phyloP scores from a whole-genome alignment of 1,140 invertebrate species.

The Himalopsyche phryganea region DNA sequence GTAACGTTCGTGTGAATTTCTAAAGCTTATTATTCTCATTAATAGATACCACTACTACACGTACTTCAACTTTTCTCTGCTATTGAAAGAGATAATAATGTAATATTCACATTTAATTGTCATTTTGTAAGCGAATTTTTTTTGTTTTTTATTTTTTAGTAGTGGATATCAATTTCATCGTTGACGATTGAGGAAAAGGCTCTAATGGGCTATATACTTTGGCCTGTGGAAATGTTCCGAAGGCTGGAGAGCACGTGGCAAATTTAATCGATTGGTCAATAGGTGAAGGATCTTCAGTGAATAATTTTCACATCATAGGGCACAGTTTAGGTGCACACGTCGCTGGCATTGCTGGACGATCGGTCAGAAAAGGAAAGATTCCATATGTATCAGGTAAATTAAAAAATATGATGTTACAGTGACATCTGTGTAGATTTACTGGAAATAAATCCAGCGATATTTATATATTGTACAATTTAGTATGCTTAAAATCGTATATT shows the following conservation, averaged over 20 bases:
- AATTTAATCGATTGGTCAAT: slow-evolving; percentile 54
- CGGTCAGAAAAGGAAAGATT: slow-evolving; percentile 25
- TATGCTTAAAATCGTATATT: slow-evolving; percentile 38
- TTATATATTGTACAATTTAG: no score
- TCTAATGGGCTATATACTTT: slow-evolving; percentile 47
- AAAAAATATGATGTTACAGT: no score
- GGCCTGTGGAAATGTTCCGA: slow-evolving; percentile 50
- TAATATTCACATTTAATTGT: slow-evolving; percentile 4
- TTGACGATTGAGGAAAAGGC: slow-evolving; percentile 52
- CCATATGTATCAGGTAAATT: slow-evolving; percentile 36
- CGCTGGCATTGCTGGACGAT: slow-evolving; percentile 24
- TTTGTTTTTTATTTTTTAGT: slow-evolving; percentile 40
- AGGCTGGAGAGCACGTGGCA: slow-evolving; percentile 51
- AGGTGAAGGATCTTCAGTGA: background rate
- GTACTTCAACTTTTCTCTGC: no score
- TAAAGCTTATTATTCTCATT: background rate
- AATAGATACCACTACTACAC: no score
- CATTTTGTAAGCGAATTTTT: slow-evolving; percentile 17
- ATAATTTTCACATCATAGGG: slow-evolving; percentile 12
- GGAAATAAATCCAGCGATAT: no score
- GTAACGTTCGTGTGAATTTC: background rate
- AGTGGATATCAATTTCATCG: slow-evolving; percentile 55
- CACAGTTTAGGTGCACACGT: slow-evolving; percentile 28
- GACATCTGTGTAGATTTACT: no score
- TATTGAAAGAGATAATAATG: background rate